Percentiles rank a stretch among this genome's conserved stretches.
Conservation (phyloP, 1,140 invertebrate species). For the Microplitis mediator region DNA sequence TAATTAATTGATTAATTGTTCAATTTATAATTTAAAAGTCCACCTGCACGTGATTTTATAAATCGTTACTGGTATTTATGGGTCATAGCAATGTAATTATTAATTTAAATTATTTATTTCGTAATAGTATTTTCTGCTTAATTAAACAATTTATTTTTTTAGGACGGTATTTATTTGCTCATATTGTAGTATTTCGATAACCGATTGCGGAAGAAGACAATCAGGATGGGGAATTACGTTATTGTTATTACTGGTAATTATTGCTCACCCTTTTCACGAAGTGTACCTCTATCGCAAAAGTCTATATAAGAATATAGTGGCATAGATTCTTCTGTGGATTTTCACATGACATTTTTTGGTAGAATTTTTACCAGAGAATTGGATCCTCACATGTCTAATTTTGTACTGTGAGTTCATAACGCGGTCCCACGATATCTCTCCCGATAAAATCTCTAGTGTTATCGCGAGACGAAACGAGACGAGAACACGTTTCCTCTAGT, state of each 20-base stretch:
- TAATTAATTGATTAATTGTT: not conserved
- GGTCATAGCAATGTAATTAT: slow-evolving; percentile 42
- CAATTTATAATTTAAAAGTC: slow-evolving; percentile 26
- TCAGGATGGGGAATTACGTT: slow-evolving; percentile 63
- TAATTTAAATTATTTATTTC: not conserved
- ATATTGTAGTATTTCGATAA: slow-evolving; percentile 57
- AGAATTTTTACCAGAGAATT: too few species aligned
- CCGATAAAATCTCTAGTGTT: too few species aligned
- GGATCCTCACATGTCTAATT: too few species aligned
- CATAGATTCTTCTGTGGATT: too few species aligned
- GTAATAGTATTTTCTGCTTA: slow-evolving; percentile 5
- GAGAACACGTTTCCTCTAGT: too few species aligned
- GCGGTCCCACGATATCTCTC: too few species aligned
- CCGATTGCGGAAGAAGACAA: slow-evolving; percentile 52
- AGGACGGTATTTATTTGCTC: slow-evolving; percentile 56
- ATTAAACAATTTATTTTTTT: slow-evolving; percentile 20
- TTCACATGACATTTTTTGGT: too few species aligned
- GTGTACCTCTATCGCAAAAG: not conserved
- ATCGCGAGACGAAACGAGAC: too few species aligned
- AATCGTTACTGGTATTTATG: slow-evolving; percentile 43
- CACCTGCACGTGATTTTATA: slow-evolving; percentile 39
- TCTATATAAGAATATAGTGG: too few species aligned
- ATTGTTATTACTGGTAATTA: slow-evolving; percentile 62
- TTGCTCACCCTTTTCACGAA: slow-evolving; percentile 24
- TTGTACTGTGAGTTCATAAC: too few species aligned